These are phyloP conservation scores for Epistrophe grossulariae DNA, from an alignment of 2,888 invertebrate genomes.

Conservation along the genomic window DNA sequence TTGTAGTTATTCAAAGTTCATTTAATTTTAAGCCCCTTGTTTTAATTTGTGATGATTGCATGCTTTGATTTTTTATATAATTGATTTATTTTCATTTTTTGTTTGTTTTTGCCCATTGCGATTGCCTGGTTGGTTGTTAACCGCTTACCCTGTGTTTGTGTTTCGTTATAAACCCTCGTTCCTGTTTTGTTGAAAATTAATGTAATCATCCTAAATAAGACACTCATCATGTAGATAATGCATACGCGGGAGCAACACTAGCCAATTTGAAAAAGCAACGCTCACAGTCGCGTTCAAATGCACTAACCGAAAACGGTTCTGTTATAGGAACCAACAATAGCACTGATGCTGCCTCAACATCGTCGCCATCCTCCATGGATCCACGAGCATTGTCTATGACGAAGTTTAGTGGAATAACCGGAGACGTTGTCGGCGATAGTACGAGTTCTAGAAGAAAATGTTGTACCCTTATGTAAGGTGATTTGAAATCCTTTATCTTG, in stretches of 20 bases:
- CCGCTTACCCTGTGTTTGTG: constrained; percentile 46
- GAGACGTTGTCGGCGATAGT: constrained; percentile 90
- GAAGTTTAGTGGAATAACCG: constrained; percentile 90
- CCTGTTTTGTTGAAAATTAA: constrained; percentile 38
- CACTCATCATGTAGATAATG: constrained; percentile 79
- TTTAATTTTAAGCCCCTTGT: constrained; percentile 8
- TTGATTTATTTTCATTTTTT: constrained; percentile 49
- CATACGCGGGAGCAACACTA: constrained; percentile 86
- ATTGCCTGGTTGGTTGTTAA: constrained; percentile 47
- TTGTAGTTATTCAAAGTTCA: constrained; percentile 26
- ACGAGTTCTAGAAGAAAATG: constrained; percentile 89
- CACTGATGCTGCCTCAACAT: constrained; percentile 79
- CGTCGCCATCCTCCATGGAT: constrained; percentile 78
- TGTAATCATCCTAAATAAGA: constrained; percentile 76
- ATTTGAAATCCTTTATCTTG: constrained; percentile 21
- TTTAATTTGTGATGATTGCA: constrained; percentile 29
- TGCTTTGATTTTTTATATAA: constrained; percentile 35
- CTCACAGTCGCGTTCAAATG: constrained; percentile 89
- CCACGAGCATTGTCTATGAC: constrained; percentile 81
- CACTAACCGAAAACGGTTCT: constrained; percentile 84
- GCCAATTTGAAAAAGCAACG: constrained; percentile 97
- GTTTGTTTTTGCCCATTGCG: constrained; percentile 22
- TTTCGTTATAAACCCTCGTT: constrained; percentile 50
- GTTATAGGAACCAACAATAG: constrained; percentile 82
- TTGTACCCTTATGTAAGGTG: constrained; percentile 88